Base-by-base conservation (phyloP, 2,888 invertebrate genomes). In the Dermolepida albohirtum region DNA sequence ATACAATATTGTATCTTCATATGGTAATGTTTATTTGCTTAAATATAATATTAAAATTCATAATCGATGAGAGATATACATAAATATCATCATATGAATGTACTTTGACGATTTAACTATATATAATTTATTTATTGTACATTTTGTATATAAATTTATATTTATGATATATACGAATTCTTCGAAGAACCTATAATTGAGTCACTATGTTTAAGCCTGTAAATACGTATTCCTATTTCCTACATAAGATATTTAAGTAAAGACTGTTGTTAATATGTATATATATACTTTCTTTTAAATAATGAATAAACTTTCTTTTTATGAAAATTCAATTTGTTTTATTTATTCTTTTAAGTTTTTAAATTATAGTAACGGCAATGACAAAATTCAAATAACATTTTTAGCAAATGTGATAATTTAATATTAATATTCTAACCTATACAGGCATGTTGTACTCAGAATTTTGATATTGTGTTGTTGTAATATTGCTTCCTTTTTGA, bases 241-340 rank as follows among this genome's bases (percentile, higher is more conserved):
- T 57, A 55, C 44, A 22, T 49, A 47, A 12, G 57, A 66, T 66
- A 54, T 47, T 41, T 50, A 44, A 79, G 76, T 78, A 71, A 82
- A 82, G 83, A 83, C 83, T 83, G 83, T 82, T 68, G 68, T 68
- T 74, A 70, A 74, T 73, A 73, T 73, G 72, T 81, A 78, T 74
- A 78, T 77, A 76, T 78, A 78, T 80, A 78, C n/a, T n/a, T 73
- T 77, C 75, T 78, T 74, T 51, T 64, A 47, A 59, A 67, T 57
- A n/a, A n/a, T 66, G 49, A 66, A 71, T 62, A 66, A 70, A 64
- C 64, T 67, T 67, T 69, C 65, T 69, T 71, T 69, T 71, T 64
- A 68, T 52, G 17, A 29, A 63, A 64, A 63, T 47, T 6, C 7
- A 7, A 16, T 27, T 6, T 40, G 40, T 66, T 34, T 66, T 49